Evolutionary conservation across 2,797 vertebrate genomes (phyloP).

Genomic region (Rhyacichthys aspro): DNA sequence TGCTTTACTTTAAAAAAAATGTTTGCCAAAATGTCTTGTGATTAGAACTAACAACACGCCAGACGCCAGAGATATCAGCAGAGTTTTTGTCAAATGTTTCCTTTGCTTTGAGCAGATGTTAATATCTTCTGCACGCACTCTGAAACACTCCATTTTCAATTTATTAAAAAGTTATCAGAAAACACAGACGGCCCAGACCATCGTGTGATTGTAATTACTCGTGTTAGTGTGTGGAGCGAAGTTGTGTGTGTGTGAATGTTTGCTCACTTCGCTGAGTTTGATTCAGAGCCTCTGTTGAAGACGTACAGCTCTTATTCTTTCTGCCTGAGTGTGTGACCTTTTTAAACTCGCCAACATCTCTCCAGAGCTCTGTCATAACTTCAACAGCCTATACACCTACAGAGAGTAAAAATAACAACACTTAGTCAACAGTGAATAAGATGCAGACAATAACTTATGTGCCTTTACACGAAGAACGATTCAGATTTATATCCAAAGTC

Average conservation of each 20-base stretch:
- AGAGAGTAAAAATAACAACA: slow-evolving; percentile 34
- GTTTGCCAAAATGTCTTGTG: too few relatives aligned
- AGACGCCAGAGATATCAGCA: too few relatives aligned
- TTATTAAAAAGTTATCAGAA: slow-evolving; percentile 12
- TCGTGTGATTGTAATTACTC: not conserved
- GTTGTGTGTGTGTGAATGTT: slow-evolving; percentile 3
- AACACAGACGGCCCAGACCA: not conserved
- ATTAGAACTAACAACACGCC: too few relatives aligned
- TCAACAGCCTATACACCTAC: slow-evolving; percentile 23
- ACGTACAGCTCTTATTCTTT: slow-evolving; percentile 24
- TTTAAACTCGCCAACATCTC: slow-evolving; percentile 39
- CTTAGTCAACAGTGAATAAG: not conserved
- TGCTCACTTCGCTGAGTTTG: slow-evolving; percentile 15
- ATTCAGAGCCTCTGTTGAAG: slow-evolving; percentile 7
- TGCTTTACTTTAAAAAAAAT: too few relatives aligned
- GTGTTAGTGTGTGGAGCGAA: slow-evolving; percentile 5
- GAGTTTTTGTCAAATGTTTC: slow-evolving; percentile 10
- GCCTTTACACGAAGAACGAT: too few relatives aligned
- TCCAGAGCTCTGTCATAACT: slow-evolving; percentile 46
- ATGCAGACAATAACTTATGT: too few relatives aligned
- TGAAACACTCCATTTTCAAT: slow-evolving; percentile 15
- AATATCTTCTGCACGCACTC: too few relatives aligned
- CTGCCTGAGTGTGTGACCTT: slow-evolving; percentile 47
- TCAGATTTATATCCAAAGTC: too few relatives aligned
- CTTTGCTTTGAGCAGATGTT: not conserved